Evolutionary conservation across 1,140 invertebrate species (phyloP).

Genomic region (Hypsibius dujardini): DNA sequence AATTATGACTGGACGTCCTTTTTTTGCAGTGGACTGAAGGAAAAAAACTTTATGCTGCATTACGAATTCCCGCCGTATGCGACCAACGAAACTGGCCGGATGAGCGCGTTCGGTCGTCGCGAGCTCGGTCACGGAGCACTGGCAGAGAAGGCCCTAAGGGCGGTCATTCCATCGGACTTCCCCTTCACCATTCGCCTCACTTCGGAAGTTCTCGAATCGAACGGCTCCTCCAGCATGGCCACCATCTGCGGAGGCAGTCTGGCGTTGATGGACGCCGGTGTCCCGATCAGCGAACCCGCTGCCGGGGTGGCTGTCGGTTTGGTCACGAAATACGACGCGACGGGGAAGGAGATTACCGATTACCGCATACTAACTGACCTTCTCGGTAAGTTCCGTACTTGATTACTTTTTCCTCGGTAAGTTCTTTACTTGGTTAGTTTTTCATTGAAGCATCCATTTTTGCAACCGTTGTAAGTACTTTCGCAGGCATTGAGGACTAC

Average conservation of each 20-base stretch:
- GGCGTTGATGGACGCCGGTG: conserved; percentile 86
- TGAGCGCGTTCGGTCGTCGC: conserved; percentile 50
- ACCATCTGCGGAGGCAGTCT: conserved; percentile 84
- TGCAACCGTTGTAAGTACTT: no score
- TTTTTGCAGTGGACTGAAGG: conserved; percentile 61
- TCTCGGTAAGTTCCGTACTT: conserved; percentile 42
- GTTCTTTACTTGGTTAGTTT: no score
- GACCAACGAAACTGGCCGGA: conserved; percentile 67
- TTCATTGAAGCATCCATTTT: no score
- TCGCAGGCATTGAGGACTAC: conserved; percentile 82
- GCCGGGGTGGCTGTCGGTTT: conserved; percentile 92
- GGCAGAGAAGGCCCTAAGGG: conserved; percentile 68
- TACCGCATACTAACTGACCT: conserved; percentile 80
- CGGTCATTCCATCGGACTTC: conserved; percentile 60
- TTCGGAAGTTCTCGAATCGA: conserved; percentile 90
- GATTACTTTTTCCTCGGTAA: no score
- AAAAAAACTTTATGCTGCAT: conserved; percentile 93
- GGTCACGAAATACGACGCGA: conserved; percentile 41
- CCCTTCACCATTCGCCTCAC: conserved; percentile 78
- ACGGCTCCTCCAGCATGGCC: conserved; percentile 96
- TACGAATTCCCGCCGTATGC: conserved; percentile 97
- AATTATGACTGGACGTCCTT: no score
- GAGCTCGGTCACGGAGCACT: conserved; percentile 79
- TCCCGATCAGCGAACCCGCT: conserved; percentile 54
- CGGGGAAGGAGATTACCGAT: conserved; percentile 45